These are phyloP conservation scores for Malurus melanocephalus DNA, from an alignment of 2,113 vertebrate genomes.

Conservation along the genomic window DNA sequence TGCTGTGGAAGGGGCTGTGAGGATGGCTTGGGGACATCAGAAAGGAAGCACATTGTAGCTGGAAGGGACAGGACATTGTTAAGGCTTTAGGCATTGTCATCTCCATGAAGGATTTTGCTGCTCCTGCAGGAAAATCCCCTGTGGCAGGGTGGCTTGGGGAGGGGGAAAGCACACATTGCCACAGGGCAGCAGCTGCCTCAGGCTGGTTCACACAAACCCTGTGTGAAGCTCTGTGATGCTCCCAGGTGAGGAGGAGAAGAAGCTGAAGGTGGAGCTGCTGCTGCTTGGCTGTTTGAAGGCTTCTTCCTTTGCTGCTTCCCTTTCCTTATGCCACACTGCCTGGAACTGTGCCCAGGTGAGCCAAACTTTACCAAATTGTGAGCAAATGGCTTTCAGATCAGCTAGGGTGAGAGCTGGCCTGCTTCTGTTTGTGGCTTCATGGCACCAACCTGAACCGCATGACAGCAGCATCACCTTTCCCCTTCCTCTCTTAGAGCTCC, in stretches of 20 bases:
- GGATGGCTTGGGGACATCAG: not conserved
- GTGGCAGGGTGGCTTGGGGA: not conserved
- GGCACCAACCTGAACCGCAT: not conserved
- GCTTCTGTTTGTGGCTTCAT: not conserved
- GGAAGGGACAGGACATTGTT: not conserved
- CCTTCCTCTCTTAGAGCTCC: not conserved
- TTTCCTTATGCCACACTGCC: not conserved
- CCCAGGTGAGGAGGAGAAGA: not conserved
- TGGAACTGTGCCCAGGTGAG: rapidly evolving
- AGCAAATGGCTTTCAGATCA: not conserved
- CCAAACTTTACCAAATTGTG: not conserved
- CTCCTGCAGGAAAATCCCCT: not conserved
- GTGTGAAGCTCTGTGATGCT: not conserved
- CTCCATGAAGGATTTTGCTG: not conserved
- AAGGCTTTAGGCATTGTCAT: not conserved
- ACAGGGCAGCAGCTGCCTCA: not conserved
- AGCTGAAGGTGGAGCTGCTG: not conserved
- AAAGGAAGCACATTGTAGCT: not conserved
- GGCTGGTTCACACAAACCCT: not conserved
- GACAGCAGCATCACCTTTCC: not conserved
- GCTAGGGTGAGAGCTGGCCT: not conserved
- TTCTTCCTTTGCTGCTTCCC: not conserved
- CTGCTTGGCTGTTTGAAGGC: not conserved
- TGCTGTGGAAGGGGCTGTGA: not conserved
- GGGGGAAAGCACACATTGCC: not conserved